A percentile compares a stretch with the other conserved stretches of the same genome.
phyloP scores from a whole-genome alignment of 1,140 invertebrate genomes.

The Tenebrio molitor region DNA sequence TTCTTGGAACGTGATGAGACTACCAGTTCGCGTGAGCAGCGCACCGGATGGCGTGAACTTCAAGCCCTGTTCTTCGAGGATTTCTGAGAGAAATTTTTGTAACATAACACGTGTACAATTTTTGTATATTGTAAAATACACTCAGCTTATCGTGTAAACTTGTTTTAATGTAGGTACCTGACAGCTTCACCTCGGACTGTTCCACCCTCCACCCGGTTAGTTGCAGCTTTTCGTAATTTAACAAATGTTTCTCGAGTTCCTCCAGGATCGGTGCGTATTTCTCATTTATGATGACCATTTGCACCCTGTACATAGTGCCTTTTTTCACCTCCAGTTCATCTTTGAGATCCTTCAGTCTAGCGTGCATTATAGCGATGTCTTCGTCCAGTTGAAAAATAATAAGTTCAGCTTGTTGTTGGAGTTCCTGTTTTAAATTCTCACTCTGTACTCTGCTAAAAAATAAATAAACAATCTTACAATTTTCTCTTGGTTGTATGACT shows the following conservation, averaged over 20 bases:
- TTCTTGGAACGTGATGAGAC: conserved; percentile 49
- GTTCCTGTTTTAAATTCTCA: conserved; percentile 19
- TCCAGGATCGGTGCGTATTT: background rate
- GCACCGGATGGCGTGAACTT: conserved; percentile 49
- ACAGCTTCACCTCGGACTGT: conserved; percentile 3
- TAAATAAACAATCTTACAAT: conserved; percentile 44
- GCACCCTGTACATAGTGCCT: background rate
- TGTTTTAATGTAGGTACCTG: conserved; percentile 5
- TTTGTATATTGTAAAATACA: background rate
- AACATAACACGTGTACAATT: background rate
- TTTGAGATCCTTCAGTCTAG: background rate
- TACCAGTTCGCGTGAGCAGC: conserved; percentile 49
- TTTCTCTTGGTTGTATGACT: conserved; percentile 51
- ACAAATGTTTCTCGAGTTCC: background rate
- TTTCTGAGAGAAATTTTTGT: conserved; percentile 41
- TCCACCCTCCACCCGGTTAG: background rate
- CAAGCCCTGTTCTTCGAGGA: conserved; percentile 47
- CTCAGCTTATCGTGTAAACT: no score
- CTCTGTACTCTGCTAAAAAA: background rate
- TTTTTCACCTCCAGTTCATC: background rate
- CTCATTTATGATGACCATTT: conserved; percentile 4
- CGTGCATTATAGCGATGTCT: background rate
- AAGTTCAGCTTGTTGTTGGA: conserved; percentile 7
- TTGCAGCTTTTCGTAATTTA: background rate
- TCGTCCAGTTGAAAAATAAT: background rate